Evolutionary conservation across 1,140 invertebrate genomes (phyloP).

Genomic region (Drosophila pseudoobscura): DNA sequence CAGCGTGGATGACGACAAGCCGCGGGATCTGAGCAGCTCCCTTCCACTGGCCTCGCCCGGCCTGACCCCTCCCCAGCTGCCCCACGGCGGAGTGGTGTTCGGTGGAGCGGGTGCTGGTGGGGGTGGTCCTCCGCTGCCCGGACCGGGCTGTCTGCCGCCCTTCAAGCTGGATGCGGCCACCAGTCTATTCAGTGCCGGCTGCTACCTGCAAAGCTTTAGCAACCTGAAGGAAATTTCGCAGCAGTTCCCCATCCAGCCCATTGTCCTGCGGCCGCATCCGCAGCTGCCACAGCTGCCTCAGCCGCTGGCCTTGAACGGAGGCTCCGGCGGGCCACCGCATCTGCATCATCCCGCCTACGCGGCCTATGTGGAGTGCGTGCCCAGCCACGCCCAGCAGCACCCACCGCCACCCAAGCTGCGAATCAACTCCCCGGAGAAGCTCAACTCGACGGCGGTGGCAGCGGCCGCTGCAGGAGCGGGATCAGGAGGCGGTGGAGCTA

Average conservation of each 20-base stretch:
- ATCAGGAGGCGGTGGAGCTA: slow-evolving; percentile 29
- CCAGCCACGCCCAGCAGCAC: slow-evolving; percentile 35
- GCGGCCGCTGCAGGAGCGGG: slow-evolving; percentile 42
- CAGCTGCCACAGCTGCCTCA: slow-evolving; percentile 83
- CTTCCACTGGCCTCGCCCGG: slow-evolving; percentile 55
- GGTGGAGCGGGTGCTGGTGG: slow-evolving; percentile 15
- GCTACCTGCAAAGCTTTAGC: slow-evolving; percentile 82
- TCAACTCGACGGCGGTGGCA: slow-evolving; percentile 77
- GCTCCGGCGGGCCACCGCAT: slow-evolving; percentile 51
- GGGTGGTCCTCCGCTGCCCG: slow-evolving; percentile 19
- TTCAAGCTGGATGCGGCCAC: slow-evolving; percentile 76
- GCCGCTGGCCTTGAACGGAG: slow-evolving; percentile 74
- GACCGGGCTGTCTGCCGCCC: slow-evolving; percentile 64
- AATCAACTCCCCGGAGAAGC: slow-evolving; percentile 83
- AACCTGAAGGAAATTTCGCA: slow-evolving; percentile 82
- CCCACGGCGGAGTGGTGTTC: slow-evolving; percentile 32
- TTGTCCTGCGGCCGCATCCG: slow-evolving; percentile 81
- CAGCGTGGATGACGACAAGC: slow-evolving; percentile 81
- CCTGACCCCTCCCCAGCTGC: slow-evolving; percentile 56
- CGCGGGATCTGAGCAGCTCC: slow-evolving; percentile 69
- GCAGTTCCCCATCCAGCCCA: slow-evolving; percentile 82
- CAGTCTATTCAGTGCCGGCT: slow-evolving; percentile 78
- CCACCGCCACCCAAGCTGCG: slow-evolving; percentile 84
- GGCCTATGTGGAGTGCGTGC: slow-evolving; percentile 76
- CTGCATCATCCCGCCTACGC: slow-evolving; percentile 82